Evolutionary conservation across 2,113 vertebrate genomes (phyloP).

Genomic region (Chauna torquata): DNA sequence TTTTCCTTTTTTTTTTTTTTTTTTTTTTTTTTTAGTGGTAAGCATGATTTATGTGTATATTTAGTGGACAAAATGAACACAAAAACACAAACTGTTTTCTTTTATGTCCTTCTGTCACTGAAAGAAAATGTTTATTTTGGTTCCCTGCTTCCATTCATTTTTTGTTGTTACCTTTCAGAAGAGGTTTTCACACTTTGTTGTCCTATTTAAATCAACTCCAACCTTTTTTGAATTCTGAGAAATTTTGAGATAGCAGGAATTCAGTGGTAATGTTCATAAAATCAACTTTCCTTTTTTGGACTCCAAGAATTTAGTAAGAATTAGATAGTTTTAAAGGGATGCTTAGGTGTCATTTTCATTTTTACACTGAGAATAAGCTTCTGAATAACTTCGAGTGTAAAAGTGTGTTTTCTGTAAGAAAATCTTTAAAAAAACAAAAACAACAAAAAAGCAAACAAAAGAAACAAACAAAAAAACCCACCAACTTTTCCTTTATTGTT

Average conservation of each 20-base stretch:
- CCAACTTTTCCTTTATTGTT: neutral
- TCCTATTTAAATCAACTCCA: neutral
- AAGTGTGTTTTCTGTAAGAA: neutral
- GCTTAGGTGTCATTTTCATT: neutral
- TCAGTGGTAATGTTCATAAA: neutral
- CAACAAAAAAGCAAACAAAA: neutral
- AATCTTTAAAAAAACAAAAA: no score
- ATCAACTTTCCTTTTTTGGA: neutral
- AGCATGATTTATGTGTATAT: neutral
- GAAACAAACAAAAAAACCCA: neutral
- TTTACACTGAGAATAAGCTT: neutral
- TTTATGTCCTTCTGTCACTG: neutral
- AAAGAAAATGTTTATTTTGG: neutral
- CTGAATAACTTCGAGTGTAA: neutral
- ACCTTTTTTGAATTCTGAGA: neutral
- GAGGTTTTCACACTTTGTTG: neutral
- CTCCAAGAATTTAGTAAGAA: neutral
- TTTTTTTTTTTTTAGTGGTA: neutral
- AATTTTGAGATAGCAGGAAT: neutral
- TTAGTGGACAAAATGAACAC: neutral
- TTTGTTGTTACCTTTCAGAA: neutral
- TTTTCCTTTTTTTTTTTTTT: no score
- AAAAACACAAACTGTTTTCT: neutral
- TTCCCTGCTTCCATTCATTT: neutral
- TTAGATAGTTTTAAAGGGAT: neutral